These are phyloP conservation scores for Atrichornis clamosus DNA, from an alignment of 2,113 vertebrate genomes.

Conservation along the genomic window DNA sequence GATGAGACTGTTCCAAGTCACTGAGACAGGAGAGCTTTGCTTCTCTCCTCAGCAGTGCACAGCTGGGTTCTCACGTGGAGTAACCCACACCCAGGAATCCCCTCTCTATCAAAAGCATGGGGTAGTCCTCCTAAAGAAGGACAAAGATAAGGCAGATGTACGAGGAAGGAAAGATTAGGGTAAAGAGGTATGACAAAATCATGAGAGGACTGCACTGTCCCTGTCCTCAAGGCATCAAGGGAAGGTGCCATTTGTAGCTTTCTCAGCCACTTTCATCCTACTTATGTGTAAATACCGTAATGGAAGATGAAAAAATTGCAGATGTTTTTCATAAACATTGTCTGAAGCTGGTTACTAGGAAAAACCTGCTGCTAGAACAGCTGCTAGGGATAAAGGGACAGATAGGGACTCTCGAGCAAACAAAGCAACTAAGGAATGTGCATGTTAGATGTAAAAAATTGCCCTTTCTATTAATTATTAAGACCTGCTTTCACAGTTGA, in stretches of 20 bases:
- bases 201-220: not conserved
- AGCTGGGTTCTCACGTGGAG: not conserved
- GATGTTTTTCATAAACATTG: not conserved
- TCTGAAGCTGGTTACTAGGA: not conserved
- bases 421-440: not conserved
- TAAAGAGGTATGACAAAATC: not conserved
- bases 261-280: not conserved
- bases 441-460: not conserved
- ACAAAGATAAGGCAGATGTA: not conserved
- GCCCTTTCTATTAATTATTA: conserved; percentile 11
- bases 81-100: not conserved
- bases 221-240: not conserved
- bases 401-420: not conserved
- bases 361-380: not conserved
- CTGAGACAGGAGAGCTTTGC: not conserved
- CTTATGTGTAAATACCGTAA: not conserved
- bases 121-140: not conserved
- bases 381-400: not conserved
- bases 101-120: not conserved
- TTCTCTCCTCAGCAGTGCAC: not conserved
- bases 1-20: not conserved
- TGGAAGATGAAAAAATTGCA: not conserved
- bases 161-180: not conserved
- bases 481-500: not conserved
- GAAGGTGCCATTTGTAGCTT: not conserved